Conservation (phyloP, 2,113 vertebrate genomes). For the Phrynocephalus versicolor region DNA sequence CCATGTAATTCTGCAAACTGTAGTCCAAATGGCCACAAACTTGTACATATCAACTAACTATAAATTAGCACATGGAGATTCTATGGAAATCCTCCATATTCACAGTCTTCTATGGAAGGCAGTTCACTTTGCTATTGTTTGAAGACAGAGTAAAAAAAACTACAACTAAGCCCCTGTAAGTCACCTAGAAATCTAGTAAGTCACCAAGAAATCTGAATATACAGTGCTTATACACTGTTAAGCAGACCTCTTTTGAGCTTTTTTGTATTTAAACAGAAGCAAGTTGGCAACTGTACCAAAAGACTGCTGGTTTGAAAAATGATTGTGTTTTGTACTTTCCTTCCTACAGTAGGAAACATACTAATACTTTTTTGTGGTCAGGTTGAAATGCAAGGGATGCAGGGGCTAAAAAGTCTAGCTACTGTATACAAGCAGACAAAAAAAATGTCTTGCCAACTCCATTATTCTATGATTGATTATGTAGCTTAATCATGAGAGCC, state of each 20-base stretch:
- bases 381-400: neutral
- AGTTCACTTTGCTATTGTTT: too few species aligned
- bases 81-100: too few species aligned
- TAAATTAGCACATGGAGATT: too few species aligned
- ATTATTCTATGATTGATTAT: neutral
- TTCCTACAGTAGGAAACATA: neutral
- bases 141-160: neutral
- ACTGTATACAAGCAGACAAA: neutral
- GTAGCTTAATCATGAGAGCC: neutral
- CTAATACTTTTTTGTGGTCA: neutral
- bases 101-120: too few species aligned
- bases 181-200: neutral
- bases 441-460: neutral
- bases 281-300: neutral
- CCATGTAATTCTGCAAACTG: too few species aligned
- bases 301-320: neutral
- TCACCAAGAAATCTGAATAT: neutral
- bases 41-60: too few species aligned
- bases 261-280: neutral
- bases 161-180: neutral
- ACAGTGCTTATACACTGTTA: neutral
- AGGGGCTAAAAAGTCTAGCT: neutral
- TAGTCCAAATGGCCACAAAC: too few species aligned
- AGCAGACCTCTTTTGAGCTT: neutral
- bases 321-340: neutral